A percentile compares a stretch with the other conserved stretches of the same genome.
Conservation (phyloP, 2,888 invertebrate species). For the Perizoma affinitatum region DNA sequence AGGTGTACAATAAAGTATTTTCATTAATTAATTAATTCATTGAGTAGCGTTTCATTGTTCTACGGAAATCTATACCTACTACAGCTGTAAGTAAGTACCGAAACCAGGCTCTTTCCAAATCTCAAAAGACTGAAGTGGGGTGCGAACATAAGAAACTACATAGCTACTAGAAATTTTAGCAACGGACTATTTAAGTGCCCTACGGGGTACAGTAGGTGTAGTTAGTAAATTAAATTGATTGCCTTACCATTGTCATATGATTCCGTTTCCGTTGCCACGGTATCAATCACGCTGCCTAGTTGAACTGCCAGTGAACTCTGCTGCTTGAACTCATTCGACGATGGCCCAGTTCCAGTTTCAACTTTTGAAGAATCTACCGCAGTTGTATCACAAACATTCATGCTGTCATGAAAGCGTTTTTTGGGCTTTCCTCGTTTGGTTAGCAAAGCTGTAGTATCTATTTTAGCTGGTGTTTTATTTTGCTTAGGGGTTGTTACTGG, state of each 20-base stretch:
- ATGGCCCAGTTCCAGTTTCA: slow-evolving; percentile 10
- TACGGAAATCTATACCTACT: too few species aligned
- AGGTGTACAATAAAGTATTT: too few species aligned
- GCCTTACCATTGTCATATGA: slow-evolving; percentile 51
- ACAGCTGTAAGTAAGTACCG: too few species aligned
- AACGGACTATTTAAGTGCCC: too few species aligned
- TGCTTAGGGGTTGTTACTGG: background rate
- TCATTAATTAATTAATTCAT: too few species aligned
- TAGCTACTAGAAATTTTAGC: too few species aligned
- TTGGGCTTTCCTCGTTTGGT: slow-evolving; percentile 7
- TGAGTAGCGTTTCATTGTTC: too few species aligned
- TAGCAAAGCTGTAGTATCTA: slow-evolving; percentile 8
- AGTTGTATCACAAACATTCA: slow-evolving; percentile 8
- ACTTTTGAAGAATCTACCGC: background rate
- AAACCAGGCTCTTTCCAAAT: too few species aligned
- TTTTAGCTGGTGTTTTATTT: background rate
- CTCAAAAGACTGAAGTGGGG: too few species aligned
- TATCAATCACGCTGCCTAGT: slow-evolving; percentile 51
- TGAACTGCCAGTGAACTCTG: slow-evolving; percentile 55
- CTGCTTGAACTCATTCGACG: slow-evolving; percentile 19
- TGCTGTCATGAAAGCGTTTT: slow-evolving; percentile 16
- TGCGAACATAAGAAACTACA: too few species aligned
- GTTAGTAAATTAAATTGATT: background rate
- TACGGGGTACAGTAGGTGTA: too few species aligned
- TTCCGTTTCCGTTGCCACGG: slow-evolving; percentile 37